phyloP scores from a whole-genome alignment of 2,888 invertebrate genomes.

The Drosophila melanosoma region DNA sequence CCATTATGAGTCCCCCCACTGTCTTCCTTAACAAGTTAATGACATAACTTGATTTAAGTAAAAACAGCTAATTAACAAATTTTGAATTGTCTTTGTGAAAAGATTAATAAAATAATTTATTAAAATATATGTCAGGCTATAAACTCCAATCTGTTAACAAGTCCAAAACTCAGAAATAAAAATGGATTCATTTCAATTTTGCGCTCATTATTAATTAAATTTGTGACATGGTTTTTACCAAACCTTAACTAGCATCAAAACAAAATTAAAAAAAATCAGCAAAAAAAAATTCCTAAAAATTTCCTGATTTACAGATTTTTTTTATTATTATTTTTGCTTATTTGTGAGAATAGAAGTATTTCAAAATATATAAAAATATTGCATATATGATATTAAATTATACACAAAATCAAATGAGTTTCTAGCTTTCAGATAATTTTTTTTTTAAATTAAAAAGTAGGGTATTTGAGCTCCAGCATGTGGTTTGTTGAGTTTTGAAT shows the following conservation, averaged over 20 bases:
- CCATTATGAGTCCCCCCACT: background rate
- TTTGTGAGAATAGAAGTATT: background rate
- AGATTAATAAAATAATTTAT: background rate
- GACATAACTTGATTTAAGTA: background rate
- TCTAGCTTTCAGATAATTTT: background rate
- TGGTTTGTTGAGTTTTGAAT: constrained; percentile 9
- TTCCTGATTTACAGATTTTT: too few relatives aligned
- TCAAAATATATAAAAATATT: background rate
- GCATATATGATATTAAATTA: background rate
- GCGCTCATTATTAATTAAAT: background rate
- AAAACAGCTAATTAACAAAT: background rate
- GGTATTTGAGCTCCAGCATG: background rate
- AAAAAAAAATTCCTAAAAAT: too few relatives aligned
- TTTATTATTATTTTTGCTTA: background rate
- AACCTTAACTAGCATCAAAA: too few relatives aligned
- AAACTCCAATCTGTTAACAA: background rate
- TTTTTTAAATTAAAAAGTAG: background rate
- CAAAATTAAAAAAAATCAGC: too few relatives aligned
- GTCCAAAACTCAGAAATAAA: background rate
- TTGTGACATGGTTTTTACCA: background rate
- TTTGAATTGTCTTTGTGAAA: too few relatives aligned
- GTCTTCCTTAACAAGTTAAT: background rate
- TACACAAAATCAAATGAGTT: background rate
- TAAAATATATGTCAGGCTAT: background rate
- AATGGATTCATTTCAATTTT: too few relatives aligned